Evolutionary conservation across 1,140 invertebrate genomes (phyloP), one percentile per base, ranked within the genome.

Genomic region (Drosophila murphyi): DNA sequence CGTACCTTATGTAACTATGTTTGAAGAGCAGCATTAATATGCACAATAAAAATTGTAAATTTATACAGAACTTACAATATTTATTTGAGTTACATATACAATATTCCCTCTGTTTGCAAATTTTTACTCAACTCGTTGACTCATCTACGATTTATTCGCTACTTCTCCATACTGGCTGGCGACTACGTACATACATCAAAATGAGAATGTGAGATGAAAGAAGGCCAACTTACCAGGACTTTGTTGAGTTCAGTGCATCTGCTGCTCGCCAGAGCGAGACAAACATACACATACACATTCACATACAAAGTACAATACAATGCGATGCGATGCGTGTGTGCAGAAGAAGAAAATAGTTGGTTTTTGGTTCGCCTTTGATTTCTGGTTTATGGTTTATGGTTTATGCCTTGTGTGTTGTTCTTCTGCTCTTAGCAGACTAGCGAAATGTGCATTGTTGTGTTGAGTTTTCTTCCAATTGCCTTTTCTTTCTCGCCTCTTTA

Each of bases 381-480:
- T 61, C 68, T 55, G 59, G 52, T 43, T 64, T 62, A 4, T 55
- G 39, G 57, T 50, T 35, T 52, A 20, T 55, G 59, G 45, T 43
- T 64, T 62, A 4, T 55, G 39, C 20, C 20, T 20, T 20, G 57
- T 50, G 20, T 52, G 63, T 51, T 4, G 59, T 28, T 61, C 48
- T 32, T 41, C 51, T 60, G 32, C 51, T 71, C 59, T 62, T 48
- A 55, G 34, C 28, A 48, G 32, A 48, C 52, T 47, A 72, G 43
- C 20, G 12, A 39, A 72, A 32, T 72, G 29, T 64, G 55, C 61
- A 65, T 55, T 72, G 51, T 29, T 64, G 55, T 55, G 60, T 55
- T 72, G 51, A 28, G 68, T 72, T 76, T 76, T 76, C 68, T 75
- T 60, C 39, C 60, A 72, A 45, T 57, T 50, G 67, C 37, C 37